Evolutionary conservation across 1,140 invertebrate species (phyloP).

Genomic region (Argopecten irradians): DNA sequence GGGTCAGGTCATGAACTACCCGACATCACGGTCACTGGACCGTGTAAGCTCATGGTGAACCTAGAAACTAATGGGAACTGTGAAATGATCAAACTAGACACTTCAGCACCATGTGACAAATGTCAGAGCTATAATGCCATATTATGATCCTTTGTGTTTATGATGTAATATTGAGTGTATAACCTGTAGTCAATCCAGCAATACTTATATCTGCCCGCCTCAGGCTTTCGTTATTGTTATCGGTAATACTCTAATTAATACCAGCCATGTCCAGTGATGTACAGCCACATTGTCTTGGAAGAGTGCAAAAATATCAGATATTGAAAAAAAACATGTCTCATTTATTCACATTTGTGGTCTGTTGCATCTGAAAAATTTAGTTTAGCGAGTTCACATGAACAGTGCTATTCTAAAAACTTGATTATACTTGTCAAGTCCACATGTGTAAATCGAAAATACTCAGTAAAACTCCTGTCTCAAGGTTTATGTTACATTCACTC

Average conservation of each 20-base stretch:
- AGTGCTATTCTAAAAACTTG: too few species aligned
- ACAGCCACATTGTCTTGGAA: background rate
- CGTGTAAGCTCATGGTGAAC: conserved; percentile 30
- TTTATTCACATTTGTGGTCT: too few species aligned
- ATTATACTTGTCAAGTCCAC: too few species aligned
- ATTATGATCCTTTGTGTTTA: conserved; percentile 26
- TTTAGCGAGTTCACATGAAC: too few species aligned
- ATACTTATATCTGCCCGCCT: background rate
- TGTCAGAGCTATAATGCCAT: conserved; percentile 42
- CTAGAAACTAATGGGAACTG: conserved; percentile 48
- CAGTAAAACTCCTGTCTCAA: too few species aligned
- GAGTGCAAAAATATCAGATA: too few species aligned
- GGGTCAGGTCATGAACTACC: background rate
- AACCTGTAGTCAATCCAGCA: background rate
- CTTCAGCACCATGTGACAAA: conserved; percentile 25
- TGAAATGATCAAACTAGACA: conserved; percentile 29
- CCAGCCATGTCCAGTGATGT: background rate
- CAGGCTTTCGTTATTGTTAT: background rate
- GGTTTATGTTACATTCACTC: too few species aligned
- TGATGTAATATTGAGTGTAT: background rate
- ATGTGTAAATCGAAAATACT: too few species aligned
- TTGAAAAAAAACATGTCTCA: too few species aligned
- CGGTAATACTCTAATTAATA: background rate
- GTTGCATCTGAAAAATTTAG: too few species aligned
- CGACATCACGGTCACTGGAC: background rate